These are phyloP conservation scores for Prietella phreatophila DNA, from an alignment of 2,113 vertebrate genomes.

Conservation along the genomic window DNA sequence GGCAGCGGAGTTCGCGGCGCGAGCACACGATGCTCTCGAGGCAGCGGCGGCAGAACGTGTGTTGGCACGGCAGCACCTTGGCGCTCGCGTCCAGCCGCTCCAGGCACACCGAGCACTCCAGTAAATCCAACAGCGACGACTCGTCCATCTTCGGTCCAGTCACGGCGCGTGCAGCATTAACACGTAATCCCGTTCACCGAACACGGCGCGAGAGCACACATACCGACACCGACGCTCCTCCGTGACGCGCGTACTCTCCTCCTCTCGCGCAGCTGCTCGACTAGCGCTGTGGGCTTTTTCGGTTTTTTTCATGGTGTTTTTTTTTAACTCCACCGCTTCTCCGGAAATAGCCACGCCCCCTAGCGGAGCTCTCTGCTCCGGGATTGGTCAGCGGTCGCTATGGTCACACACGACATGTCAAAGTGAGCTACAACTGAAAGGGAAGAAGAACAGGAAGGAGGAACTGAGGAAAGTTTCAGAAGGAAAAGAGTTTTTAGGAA, in stretches of 20 bases:
- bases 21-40: slow-evolving; percentile 93
- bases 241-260: neutral
- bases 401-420: slow-evolving; percentile 4
- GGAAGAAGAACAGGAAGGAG: no score
- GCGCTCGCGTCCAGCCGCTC: slow-evolving; percentile 93
- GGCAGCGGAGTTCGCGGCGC: slow-evolving; percentile 90
- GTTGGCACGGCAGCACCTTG: slow-evolving; percentile 91
- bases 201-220: neutral
- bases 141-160: slow-evolving; percentile 83
- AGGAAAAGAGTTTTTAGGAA: no score
- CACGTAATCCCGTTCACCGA: neutral
- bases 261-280: slow-evolving; percentile 12
- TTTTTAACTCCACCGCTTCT: slow-evolving; percentile 16
- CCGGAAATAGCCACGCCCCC: slow-evolving; percentile 6
- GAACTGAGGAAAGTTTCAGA: neutral
- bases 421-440: neutral
- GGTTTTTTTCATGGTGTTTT: neutral
- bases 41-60: slow-evolving; percentile 96
- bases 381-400: slow-evolving; percentile 28
- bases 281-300: neutral
- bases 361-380: neutral
- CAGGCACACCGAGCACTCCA: slow-evolving; percentile 95
- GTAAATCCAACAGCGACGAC: slow-evolving; percentile 89
- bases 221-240: neutral
- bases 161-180: slow-evolving; percentile 56